Evolutionary conservation across 2,888 invertebrate species (phyloP), one percentile per base, ranked within the genome.

Genomic region (Teinopalpus imperialis): DNA sequence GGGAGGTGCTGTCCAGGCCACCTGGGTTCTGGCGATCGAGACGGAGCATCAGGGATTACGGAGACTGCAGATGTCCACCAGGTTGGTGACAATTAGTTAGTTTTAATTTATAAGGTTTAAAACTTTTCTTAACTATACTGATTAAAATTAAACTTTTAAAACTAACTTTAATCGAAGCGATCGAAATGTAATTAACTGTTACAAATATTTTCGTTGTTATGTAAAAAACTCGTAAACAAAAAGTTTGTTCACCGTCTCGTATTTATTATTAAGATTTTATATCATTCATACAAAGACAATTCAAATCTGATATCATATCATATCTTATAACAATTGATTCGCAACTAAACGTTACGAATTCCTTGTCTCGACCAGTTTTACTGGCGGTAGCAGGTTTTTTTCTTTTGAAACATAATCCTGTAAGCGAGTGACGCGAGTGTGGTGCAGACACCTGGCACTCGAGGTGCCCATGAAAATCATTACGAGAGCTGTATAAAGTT

Each of bases 61-160:
- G 90, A 8, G 92, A 93, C 79, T 94, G 94, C 88, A 85, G 89
- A 59, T 94, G 94, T 89, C 93, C 93, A 74, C 90, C 93, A 93
- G 94, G 94, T 93, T 51, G 61, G 72, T 57, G 14, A 4, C n/a
- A 1, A 3, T 4, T 16, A 4, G 14, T n/a, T n/a, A n/a, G n/a
- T n/a, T n/a, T n/a, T n/a, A n/a, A n/a, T n/a, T n/a, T n/a, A n/a
- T n/a, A n/a, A n/a, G n/a, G n/a, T n/a, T n/a, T n/a, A n/a, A n/a
- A n/a, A n/a, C n/a, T n/a, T n/a, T n/a, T n/a, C n/a, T n/a, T n/a
- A n/a, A n/a, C n/a, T n/a, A n/a, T n/a, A n/a, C n/a, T n/a, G n/a
- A n/a, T n/a, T n/a, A n/a, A n/a, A n/a, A n/a, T n/a, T n/a, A n/a
- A n/a, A n/a, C n/a, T n/a, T n/a, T n/a, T n/a, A n/a, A n/a, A n/a